Evolutionary conservation across 2,113 vertebrate species (phyloP).

Genomic region (Spermophilus dauricus): DNA sequence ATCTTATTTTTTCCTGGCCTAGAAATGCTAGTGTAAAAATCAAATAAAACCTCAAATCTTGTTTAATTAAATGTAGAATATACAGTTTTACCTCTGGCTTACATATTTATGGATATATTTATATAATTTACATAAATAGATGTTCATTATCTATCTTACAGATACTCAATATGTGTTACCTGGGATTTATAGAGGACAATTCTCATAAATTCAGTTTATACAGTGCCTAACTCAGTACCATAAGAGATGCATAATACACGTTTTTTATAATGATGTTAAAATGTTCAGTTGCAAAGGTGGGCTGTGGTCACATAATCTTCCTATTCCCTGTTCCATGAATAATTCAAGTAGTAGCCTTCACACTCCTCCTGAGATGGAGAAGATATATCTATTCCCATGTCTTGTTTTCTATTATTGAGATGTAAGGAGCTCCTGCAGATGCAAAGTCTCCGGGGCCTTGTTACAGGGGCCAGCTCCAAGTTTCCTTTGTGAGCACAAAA

Average conservation of each 20-base stretch:
- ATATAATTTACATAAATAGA: constrained; percentile 54
- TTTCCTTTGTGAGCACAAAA: constrained; percentile 69
- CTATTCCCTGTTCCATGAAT: constrained; percentile 74
- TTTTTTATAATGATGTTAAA: constrained; percentile 76
- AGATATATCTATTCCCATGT: constrained; percentile 75
- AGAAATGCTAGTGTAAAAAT: constrained; percentile 41
- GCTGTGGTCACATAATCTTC: constrained; percentile 77
- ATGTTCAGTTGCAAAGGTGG: constrained; percentile 72
- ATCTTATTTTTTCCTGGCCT: not conserved
- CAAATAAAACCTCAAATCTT: not conserved
- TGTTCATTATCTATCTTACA: constrained; percentile 53
- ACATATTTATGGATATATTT: constrained; percentile 38
- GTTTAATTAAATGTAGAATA: constrained; percentile 47
- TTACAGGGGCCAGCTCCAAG: constrained; percentile 70
- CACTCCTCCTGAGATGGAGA: constrained; percentile 54
- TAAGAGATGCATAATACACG: constrained; percentile 28
- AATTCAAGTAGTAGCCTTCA: constrained; percentile 78
- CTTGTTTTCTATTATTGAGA: constrained; percentile 81
- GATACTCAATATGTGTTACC: constrained; percentile 37
- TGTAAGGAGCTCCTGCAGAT: constrained; percentile 73
- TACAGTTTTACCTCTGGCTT: constrained; percentile 41
- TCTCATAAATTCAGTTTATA: constrained; percentile 71
- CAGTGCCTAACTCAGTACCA: constrained; percentile 12
- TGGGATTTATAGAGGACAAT: constrained; percentile 42
- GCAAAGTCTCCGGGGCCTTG: constrained; percentile 74